phyloP scores from a whole-genome alignment of 2,888 invertebrate species.

The Sinopyrophorus schimmeli region DNA sequence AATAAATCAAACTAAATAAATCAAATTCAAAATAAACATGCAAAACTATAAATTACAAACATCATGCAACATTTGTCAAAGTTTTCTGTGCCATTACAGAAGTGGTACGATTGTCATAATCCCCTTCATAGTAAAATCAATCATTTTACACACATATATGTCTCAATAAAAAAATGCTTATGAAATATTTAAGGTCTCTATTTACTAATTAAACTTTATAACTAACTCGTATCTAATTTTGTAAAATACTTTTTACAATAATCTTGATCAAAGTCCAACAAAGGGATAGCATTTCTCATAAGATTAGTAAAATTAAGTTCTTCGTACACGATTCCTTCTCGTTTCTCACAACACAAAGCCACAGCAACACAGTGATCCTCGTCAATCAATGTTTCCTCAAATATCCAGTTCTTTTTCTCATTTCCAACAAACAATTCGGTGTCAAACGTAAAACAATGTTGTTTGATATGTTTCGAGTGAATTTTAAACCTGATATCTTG shows the following conservation, averaged over 20 bases:
- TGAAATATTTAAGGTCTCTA: no score
- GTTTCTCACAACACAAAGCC: conserved; percentile 58
- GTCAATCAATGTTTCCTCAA: conserved; percentile 83
- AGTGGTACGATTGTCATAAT: conserved; percentile 39
- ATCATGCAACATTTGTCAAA: conserved; percentile 29
- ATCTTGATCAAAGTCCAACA: conserved; percentile 58
- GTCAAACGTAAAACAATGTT: conserved; percentile 60
- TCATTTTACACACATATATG: no score
- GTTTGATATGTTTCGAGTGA: conserved; percentile 59
- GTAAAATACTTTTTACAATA: conserved; percentile 63
- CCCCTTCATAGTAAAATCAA: no score
- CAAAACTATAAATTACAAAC: conserved; percentile 16
- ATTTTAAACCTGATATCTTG: conserved; percentile 75
- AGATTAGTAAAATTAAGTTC: conserved; percentile 65
- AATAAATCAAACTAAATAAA: no score
- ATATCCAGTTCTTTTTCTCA: conserved; percentile 68
- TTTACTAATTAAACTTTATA: background rate
- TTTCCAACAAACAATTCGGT: conserved; percentile 69
- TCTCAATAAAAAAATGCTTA: no score
- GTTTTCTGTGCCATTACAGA: conserved; percentile 35
- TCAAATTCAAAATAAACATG: conserved; percentile 17
- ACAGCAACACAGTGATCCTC: conserved; percentile 79
- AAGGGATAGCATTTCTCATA: conserved; percentile 58
- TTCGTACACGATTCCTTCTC: conserved; percentile 28
- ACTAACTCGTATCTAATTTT: conserved; percentile 50